phyloP scores from a whole-genome alignment of 2,888 invertebrate species.

The Drosophila fulvimacula region DNA sequence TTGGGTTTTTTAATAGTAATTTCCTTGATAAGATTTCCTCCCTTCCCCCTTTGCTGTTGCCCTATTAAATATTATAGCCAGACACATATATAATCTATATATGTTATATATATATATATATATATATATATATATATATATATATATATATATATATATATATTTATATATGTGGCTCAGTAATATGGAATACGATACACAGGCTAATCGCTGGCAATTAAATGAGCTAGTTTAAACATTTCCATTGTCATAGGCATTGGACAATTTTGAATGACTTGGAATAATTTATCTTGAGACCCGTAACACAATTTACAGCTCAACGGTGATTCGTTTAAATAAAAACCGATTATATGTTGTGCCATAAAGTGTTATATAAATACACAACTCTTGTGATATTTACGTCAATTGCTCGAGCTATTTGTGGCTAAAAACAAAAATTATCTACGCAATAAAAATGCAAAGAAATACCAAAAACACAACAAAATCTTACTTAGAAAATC shows the following conservation, averaged over 20 bases:
- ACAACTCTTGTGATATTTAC: conserved; percentile 26
- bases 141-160: conserved; percentile 2
- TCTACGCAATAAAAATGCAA: conserved; percentile 31
- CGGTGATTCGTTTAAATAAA: conserved; percentile 73
- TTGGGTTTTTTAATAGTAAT: conserved; percentile 56
- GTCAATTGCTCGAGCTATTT: conserved; percentile 40
- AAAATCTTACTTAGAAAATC: conserved; percentile 20
- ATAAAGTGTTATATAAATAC: conserved; percentile 55
- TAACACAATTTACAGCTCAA: conserved; percentile 59
- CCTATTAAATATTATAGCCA: conserved; percentile 27
- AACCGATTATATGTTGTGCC: conserved; percentile 64
- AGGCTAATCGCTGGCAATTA: conserved; percentile 55
- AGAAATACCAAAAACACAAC: neutral
- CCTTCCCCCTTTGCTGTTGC: conserved; percentile 3
- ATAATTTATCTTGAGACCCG: conserved; percentile 66
- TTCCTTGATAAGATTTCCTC: conserved; percentile 63
- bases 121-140: conserved; percentile 5
- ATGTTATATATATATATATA: conserved; percentile 1
- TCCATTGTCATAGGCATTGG: conserved; percentile 53
- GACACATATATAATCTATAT: conserved; percentile 6
- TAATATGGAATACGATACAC: conserved; percentile 30
- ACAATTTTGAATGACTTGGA: conserved; percentile 49
- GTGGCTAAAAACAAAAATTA: conserved; percentile 16
- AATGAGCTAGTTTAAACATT: conserved; percentile 41
- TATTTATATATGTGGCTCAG: neutral